A percentile compares a stretch with the other conserved stretches of the same genome.
phyloP scores from a whole-genome alignment of 2,113 vertebrate species.

The Vulpes ferrilata region DNA sequence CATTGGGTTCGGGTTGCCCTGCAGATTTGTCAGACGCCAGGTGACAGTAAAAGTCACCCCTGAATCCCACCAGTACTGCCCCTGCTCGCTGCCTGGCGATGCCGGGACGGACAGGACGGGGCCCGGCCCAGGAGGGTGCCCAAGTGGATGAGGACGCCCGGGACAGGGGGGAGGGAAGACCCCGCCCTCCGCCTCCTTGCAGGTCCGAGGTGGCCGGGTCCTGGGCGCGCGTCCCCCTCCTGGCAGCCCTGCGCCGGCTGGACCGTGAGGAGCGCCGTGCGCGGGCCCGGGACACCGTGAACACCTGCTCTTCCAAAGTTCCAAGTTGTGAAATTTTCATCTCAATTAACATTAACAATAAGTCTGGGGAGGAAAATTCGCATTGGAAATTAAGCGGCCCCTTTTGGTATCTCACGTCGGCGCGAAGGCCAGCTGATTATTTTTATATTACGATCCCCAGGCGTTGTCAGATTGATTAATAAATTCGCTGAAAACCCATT shows the following conservation, averaged over 20 bases:
- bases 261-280: too few species aligned
- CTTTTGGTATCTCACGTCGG: not conserved
- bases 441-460: constrained; percentile 30
- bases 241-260: accelerated
- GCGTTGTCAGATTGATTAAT: constrained; percentile 41
- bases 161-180: not conserved
- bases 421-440: constrained; percentile 26
- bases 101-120: not conserved
- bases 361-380: not conserved
- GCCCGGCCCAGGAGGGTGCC: not conserved
- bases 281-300: accelerated
- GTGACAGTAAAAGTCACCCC: not conserved
- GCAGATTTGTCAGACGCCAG: not conserved
- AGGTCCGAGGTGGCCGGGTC: accelerated
- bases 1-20: not conserved
- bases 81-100: accelerated
- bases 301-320: not conserved
- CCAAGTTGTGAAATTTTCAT: not conserved
- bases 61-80: too few species aligned
- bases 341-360: not conserved
- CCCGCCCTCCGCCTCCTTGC: accelerated
- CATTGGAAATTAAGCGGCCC: not conserved
- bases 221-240: accelerated
- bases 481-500: constrained; percentile 36
- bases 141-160: not conserved